phyloP scores from a whole-genome alignment of 1,140 invertebrate genomes.

The Whitmania pigra region DNA sequence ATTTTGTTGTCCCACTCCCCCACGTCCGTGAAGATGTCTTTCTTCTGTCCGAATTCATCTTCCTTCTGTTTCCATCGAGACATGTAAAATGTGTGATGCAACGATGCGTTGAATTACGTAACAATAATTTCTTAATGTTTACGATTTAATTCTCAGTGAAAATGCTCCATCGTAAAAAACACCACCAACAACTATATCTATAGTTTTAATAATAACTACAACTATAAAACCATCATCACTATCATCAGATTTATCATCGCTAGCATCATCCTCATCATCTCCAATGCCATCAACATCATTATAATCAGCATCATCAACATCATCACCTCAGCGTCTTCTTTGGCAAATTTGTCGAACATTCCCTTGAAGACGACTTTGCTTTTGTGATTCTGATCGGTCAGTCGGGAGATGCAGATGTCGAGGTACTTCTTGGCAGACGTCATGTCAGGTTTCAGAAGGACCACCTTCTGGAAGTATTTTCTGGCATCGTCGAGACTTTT shows the following conservation, averaged over 20 bases:
- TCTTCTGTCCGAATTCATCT: neutral
- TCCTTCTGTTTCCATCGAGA: too few species aligned
- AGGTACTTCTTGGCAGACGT: conserved; percentile 1
- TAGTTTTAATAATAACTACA: too few species aligned
- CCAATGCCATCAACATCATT: neutral
- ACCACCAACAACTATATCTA: too few species aligned
- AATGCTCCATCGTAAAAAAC: too few species aligned
- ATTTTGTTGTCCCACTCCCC: conserved; percentile 18
- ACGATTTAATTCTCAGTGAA: too few species aligned
- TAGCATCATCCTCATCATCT: neutral
- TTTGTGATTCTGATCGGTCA: neutral
- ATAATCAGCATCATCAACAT: neutral
- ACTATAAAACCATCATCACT: too few species aligned
- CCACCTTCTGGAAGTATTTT: neutral
- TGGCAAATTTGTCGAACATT: conserved; percentile 16
- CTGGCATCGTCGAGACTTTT: conserved; percentile 4
- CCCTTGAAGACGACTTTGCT: conserved; percentile 8
- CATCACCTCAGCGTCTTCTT: conserved; percentile 6
- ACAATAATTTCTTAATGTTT: too few species aligned
- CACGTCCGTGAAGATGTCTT: conserved; percentile 14
- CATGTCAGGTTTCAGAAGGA: neutral
- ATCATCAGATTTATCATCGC: too few species aligned
- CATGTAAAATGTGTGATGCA: too few species aligned
- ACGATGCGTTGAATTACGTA: too few species aligned
- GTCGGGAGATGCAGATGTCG: neutral